These are phyloP conservation scores for Pseudonaja textilis DNA, from an alignment of 2,113 vertebrate species.

Conservation along the genomic window DNA sequence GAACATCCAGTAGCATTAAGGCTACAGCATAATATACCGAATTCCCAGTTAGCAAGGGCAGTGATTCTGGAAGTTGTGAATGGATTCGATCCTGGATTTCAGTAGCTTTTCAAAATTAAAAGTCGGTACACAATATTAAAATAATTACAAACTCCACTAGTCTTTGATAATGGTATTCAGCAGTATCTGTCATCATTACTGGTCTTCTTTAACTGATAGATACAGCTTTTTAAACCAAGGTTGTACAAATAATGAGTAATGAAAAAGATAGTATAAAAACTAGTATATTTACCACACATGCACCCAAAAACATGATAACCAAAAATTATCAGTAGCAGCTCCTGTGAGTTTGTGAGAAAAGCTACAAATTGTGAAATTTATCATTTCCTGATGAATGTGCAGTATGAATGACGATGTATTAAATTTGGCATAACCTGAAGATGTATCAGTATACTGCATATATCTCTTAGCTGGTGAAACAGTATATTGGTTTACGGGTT, in stretches of 20 bases:
- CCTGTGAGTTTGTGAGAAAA: not conserved
- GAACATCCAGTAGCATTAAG: not conserved
- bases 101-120: not conserved
- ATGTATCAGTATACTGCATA: not conserved
- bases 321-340: not conserved
- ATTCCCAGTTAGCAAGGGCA: not conserved
- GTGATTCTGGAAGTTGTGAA: not conserved
- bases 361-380: not conserved
- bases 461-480: not conserved
- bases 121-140: not conserved
- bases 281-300: not conserved
- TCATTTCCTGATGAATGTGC: not conserved
- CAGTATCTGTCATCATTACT: not conserved
- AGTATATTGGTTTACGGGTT: no score
- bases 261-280: not conserved
- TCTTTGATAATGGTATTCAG: not conserved
- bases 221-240: not conserved
- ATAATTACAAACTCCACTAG: not conserved
- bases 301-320: not conserved
- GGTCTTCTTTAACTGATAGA: not conserved
- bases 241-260: not conserved
- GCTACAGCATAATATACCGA: not conserved
- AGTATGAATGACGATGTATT: not conserved
- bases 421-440: not conserved
- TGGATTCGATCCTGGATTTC: not conserved